Evolutionary conservation across 53 echinoderm and acorn worm species (phyloP), one percentile per base, ranked within the genome.

Genomic region (Stichopus horrens): DNA sequence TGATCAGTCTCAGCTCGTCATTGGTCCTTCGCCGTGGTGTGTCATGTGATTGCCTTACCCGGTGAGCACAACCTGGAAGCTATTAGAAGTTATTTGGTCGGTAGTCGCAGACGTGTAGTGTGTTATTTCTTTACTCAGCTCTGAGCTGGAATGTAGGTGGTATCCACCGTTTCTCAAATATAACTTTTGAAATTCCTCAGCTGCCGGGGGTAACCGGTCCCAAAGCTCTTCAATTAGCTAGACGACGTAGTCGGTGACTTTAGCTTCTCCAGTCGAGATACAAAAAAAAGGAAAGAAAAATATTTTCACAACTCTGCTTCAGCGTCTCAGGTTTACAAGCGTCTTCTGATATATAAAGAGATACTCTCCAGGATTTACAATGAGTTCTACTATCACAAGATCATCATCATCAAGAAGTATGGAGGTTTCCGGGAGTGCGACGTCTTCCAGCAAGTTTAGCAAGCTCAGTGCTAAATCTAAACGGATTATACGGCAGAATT

Each of bases 401-500:
- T 37, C 81, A 81, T 60, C 84, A 58, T 67, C 85, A 85, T 23
- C 52, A 14, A 65, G 85, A 52, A 85, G 85, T 21, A 85, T 85
- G 85, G 85, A 85, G 67, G 23, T 37, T 65, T 21, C 23, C 21
- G 58, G 58, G 4, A 23, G 21, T 55, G 18, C 0, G 9, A 57
- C 52, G 22, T 67, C 85, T 5, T 10, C 58, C 7, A 85, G 68
- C 23, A 85, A 63, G 20, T 59, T 87, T 90, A 93, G 93, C 90
- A 99, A 96, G 86, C 93, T 99, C 88, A 99, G 94, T 89, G 90
- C 94, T 83, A 99, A 99, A 90, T 96, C 96, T 68, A 96, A 93
- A 89, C 91, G 94, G 85, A 94, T 99, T 22, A 95, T 99, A 90
- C 90, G 99, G 74, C 91, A 91, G 83, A 99, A 94, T 89, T 99